phyloP scores from a whole-genome alignment of 2,113 vertebrate species.

The Polypterus bichir region DNA sequence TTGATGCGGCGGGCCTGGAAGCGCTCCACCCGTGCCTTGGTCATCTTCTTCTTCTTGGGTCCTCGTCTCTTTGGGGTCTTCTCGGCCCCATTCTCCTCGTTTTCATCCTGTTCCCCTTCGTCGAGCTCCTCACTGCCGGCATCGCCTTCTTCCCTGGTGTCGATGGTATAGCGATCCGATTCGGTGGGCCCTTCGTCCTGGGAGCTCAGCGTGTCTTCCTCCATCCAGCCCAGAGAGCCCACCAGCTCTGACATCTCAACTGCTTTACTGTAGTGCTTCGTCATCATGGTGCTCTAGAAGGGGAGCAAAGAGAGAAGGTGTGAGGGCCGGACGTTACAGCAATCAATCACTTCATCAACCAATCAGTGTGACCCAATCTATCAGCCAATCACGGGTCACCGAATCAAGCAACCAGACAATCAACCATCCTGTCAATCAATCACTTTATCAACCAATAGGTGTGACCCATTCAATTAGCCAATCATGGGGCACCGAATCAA shows the following conservation, averaged over 20 bases:
- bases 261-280: slow-evolving; percentile 54
- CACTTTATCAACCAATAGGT: too few relatives aligned
- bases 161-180: slow-evolving; percentile 28
- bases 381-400: too few relatives aligned
- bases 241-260: slow-evolving; percentile 64
- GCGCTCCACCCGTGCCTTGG: slow-evolving; percentile 81
- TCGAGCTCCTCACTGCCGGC: slow-evolving; percentile 53
- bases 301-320: slow-evolving; percentile 6
- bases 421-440: too few relatives aligned
- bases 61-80: slow-evolving; percentile 78
- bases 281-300: slow-evolving; percentile 61
- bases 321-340: too few relatives aligned
- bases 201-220: slow-evolving; percentile 53
- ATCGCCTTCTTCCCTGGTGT: slow-evolving; percentile 51
- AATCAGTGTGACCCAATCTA: too few relatives aligned
- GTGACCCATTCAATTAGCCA: too few relatives aligned
- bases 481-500: too few relatives aligned
- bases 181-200: slow-evolving; percentile 51
- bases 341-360: too few relatives aligned
- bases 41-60: slow-evolving; percentile 97
- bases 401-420: too few relatives aligned
- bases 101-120: slow-evolving; percentile 55
- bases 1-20: slow-evolving; percentile 77
- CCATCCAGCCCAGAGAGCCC: slow-evolving; percentile 64
- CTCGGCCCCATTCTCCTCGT: slow-evolving; percentile 51